Conservation (phyloP, 2,888 invertebrate species). For the Tenthredo distinguenda region DNA sequence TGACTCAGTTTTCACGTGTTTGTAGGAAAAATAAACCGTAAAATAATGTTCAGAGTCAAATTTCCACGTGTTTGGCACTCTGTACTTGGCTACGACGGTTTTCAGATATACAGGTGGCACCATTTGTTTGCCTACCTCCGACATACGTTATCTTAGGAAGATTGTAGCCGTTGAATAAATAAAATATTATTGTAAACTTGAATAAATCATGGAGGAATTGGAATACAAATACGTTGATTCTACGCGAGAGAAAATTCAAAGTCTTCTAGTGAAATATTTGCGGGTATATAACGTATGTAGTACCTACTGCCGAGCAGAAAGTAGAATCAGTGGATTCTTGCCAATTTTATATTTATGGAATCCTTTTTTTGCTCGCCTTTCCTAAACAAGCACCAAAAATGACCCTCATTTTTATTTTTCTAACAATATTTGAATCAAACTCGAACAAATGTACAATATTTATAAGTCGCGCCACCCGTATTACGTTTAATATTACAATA, state of each 20-base stretch:
- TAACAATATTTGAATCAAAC: background rate
- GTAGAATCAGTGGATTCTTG: conserved; percentile 8
- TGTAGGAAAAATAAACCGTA: background rate
- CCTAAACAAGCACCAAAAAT: background rate
- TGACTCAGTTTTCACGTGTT: background rate
- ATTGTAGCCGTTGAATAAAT: conserved; percentile 18
- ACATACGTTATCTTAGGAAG: background rate
- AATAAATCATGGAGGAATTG: conserved; percentile 38
- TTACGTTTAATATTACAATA: background rate
- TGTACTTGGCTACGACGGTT: conserved; percentile 17
- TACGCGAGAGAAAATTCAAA: conserved; percentile 29
- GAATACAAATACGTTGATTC: conserved; percentile 44
- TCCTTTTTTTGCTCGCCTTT: background rate
- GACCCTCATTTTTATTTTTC: background rate
- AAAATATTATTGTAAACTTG: conserved; percentile 29
- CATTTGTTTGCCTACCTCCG: conserved; percentile 13
- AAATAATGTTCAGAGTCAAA: background rate
- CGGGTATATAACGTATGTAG: background rate
- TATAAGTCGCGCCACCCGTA: background rate
- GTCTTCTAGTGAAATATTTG: conserved; percentile 30
- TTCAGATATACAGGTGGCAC: background rate
- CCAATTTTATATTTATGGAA: conserved; percentile 14
- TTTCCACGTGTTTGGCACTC: background rate
- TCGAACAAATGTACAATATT: background rate
- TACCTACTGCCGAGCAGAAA: background rate